Evolutionary conservation across 2,113 vertebrate species (phyloP).

Genomic region (Dasypus novemcinctus): DNA sequence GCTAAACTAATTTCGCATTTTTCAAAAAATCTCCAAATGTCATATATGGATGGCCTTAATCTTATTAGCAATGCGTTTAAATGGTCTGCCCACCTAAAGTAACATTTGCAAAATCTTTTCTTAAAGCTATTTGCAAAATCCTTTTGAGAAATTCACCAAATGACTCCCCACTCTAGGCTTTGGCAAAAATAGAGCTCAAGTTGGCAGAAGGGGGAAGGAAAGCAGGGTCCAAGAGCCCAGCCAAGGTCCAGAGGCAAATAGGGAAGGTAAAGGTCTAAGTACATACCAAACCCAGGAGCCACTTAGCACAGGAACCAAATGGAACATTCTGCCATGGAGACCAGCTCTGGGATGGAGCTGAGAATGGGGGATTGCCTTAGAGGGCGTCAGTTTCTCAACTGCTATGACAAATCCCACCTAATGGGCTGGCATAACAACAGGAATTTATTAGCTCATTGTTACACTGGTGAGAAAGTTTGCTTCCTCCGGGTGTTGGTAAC

Average conservation of each 20-base stretch:
- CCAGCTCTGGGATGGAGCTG: not conserved
- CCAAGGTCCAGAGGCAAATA: not conserved
- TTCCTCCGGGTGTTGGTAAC: too few species aligned
- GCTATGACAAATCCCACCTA: too few species aligned
- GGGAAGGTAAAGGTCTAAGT: not conserved
- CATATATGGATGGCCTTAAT: not conserved
- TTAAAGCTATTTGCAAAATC: not conserved
- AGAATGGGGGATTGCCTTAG: accelerated
- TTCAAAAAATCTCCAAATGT: not conserved
- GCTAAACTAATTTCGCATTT: conserved; percentile 4
- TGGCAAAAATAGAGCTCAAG: not conserved
- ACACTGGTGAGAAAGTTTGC: too few species aligned
- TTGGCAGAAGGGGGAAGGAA: not conserved
- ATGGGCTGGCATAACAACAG: too few species aligned
- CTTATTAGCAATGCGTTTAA: not conserved
- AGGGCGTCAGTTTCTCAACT: too few species aligned
- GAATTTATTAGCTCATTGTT: too few species aligned
- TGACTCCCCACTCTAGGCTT: not conserved
- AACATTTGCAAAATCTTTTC: not conserved
- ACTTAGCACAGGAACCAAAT: not conserved
- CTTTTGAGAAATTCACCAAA: conserved; percentile 17
- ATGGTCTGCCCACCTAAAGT: not conserved
- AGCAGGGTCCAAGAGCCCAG: too few species aligned
- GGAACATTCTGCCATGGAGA: not conserved
- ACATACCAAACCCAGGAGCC: not conserved